Evolutionary conservation across 2,797 vertebrate species (phyloP), one percentile per base, ranked within the genome.

Genomic region (Avahi laniger): DNA sequence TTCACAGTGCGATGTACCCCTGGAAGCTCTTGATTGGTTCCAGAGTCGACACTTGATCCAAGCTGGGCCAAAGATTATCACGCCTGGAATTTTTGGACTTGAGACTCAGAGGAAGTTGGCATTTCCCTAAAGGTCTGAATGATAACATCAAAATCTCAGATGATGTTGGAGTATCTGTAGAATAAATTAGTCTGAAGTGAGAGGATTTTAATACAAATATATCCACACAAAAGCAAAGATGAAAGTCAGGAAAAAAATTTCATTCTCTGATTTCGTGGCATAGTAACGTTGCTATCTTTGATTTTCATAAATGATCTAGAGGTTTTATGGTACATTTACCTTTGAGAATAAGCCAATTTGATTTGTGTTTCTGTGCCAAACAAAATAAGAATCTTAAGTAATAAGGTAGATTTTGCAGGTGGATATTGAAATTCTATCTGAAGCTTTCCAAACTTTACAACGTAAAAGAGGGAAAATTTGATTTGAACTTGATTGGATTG

Each of bases 341-440:
- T 82, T 48, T 70, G 17, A 52, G 28, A 88, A 75, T n/a, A 43
- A 43, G 38, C 1, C 30, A 83, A 52, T 33, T 57, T 72, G 10
- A 95, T 12, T 41, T 67, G 57, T 28, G 17, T 41, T 65, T 52
- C 33, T 61, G 9, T 57, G 43, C 2, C n/a, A 86, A 83, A 0
- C 0, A 86, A 59, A 79, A 17, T 52, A 50, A 89, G 11, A 92
- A 11, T 30, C 9, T 22, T 76, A 54, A 92, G 11, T 28, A 26
- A 43, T 8, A 18, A 7, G 35, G 18, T 6, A 73, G 54, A 73
- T 63, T 89, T 81, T 80, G 35, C 78, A 87, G 61, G 26, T 73
- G 52, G 28, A 85, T 76, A 88, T 38, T 81, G 26, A 94, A 89
- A 93, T 97, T 93, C 78, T 52, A 57, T 4, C 24, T 65, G 7